Evolutionary conservation across 2,888 invertebrate genomes (phyloP).

Genomic region (Diplazon laetatorius): DNA sequence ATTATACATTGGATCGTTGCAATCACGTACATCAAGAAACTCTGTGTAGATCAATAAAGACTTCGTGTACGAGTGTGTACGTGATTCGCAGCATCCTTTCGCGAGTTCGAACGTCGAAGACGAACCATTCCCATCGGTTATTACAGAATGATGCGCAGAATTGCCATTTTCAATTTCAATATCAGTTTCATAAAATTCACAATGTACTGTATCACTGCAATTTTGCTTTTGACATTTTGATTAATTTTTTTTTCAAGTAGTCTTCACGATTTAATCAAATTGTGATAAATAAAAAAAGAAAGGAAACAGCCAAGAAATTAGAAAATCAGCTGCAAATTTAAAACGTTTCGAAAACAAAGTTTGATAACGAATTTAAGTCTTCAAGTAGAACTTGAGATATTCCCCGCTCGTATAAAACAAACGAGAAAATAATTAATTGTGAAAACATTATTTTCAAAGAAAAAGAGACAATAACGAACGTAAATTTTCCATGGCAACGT

Average conservation of each 20-base stretch:
- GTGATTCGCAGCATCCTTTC: neutral
- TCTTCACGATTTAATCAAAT: neutral
- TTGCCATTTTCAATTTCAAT: too few relatives aligned
- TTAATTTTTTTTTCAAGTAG: too few relatives aligned
- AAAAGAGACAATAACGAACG: slow-evolving; percentile 11
- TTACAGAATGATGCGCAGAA: too few relatives aligned
- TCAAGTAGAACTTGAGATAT: neutral
- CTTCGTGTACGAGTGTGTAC: too few relatives aligned
- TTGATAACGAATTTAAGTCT: slow-evolving; percentile 25
- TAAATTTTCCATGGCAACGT: slow-evolving; percentile 21
- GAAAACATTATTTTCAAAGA: slow-evolving; percentile 38
- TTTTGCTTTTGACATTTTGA: too few relatives aligned
- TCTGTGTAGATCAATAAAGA: neutral
- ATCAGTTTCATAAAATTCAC: too few relatives aligned
- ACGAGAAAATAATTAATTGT: slow-evolving; percentile 52
- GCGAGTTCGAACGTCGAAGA: neutral
- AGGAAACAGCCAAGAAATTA: slow-evolving; percentile 9
- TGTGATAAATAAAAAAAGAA: slow-evolving; percentile 7
- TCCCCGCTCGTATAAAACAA: slow-evolving; percentile 35
- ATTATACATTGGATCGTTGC: slow-evolving; percentile 9
- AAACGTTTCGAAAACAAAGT: slow-evolving; percentile 47
- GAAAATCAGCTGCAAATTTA: slow-evolving; percentile 22
- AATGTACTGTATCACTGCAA: too few relatives aligned
- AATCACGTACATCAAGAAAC: neutral
- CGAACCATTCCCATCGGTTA: too few relatives aligned